Conservation (phyloP, 2,888 invertebrate genomes). For the Hoplodrina blanda region DNA sequence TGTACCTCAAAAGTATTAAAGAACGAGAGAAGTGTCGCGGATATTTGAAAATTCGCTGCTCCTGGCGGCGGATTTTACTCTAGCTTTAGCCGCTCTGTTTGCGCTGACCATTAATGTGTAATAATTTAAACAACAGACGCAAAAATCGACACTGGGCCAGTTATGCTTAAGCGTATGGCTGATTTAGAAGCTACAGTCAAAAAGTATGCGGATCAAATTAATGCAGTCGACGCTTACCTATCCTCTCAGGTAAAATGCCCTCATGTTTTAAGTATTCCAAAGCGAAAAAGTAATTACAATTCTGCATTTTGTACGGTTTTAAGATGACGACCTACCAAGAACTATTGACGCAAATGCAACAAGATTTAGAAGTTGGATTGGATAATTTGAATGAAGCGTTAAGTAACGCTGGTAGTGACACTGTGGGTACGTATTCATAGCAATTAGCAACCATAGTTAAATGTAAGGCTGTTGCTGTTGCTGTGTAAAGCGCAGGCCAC, state of each 20-base stretch:
- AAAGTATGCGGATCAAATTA: conserved; percentile 78
- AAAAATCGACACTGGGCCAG: conserved; percentile 70
- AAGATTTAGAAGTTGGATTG: conserved; percentile 81
- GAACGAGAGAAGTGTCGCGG: too few relatives aligned
- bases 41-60: too few relatives aligned
- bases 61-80: too few relatives aligned
- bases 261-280: not conserved
- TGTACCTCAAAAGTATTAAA: too few relatives aligned
- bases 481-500: too few relatives aligned
- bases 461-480: not conserved
- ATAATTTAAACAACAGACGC: conserved; percentile 67
- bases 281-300: not conserved
- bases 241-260: conserved; percentile 76
- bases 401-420: conserved; percentile 79
- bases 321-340: conserved; percentile 87
- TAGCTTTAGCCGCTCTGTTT: too few relatives aligned
- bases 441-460: not conserved
- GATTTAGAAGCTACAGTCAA: conserved; percentile 74
- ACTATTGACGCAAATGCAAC: conserved; percentile 85
- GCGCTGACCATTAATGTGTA: not conserved
- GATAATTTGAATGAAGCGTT: conserved; percentile 83
- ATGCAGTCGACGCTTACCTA: conserved; percentile 77
- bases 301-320: conserved; percentile 6
- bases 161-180: conserved; percentile 71
- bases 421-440: conserved; percentile 70